Conservation (phyloP, 2,113 vertebrate species). For the Accipiter cooperii region DNA sequence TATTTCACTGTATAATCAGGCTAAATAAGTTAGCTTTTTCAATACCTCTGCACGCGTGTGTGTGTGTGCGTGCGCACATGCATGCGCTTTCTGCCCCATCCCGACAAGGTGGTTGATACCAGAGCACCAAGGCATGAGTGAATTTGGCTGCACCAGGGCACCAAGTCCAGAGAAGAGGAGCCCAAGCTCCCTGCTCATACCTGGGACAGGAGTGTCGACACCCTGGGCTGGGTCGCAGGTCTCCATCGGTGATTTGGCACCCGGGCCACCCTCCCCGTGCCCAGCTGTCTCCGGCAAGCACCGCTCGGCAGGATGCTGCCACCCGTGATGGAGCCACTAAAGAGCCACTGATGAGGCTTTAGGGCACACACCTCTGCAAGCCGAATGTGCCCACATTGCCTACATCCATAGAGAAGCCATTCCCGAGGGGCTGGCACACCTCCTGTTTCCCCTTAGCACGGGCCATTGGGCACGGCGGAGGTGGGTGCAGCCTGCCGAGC, state of each 20-base stretch:
- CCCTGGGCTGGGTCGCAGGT: neutral
- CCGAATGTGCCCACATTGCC: neutral
- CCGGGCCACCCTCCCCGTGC: neutral
- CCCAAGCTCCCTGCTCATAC: neutral
- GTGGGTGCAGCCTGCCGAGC: neutral
- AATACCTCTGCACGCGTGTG: neutral
- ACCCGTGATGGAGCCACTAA: too few species aligned
- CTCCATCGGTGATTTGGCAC: neutral
- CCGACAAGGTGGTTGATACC: rapidly evolving
- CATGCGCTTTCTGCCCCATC: neutral
- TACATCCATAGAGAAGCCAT: neutral
- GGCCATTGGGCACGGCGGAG: neutral
- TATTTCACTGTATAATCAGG: neutral
- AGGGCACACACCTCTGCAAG: neutral
- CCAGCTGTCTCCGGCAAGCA: neutral
- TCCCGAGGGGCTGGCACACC: neutral
- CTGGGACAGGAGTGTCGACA: neutral
- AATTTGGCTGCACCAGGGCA: neutral
- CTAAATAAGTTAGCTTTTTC: neutral
- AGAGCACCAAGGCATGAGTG: neutral
- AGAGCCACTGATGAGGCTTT: neutral
- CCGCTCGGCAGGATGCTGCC: neutral
- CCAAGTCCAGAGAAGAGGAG: neutral
- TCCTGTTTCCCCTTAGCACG: rapidly evolving
- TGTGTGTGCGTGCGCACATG: too few species aligned